Percentiles rank a stretch among this genome's conserved stretches.
Conservation (phyloP, 2,113 vertebrate genomes). For the Sarotherodon lohbergeri region DNA sequence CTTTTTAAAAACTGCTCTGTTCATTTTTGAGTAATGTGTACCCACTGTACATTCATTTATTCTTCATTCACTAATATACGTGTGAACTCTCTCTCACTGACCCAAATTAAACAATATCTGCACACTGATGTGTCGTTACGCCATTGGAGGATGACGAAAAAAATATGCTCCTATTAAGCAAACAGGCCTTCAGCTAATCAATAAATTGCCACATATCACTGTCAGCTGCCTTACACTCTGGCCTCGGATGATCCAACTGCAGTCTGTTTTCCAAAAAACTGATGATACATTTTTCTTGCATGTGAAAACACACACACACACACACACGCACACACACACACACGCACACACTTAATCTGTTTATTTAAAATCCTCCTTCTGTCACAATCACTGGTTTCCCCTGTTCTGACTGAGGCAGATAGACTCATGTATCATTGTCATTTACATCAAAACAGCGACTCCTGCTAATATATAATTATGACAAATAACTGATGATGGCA, state of each 20-base stretch:
- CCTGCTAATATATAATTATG: constrained; percentile 55
- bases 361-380: not conserved
- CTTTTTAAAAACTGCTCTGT: not conserved
- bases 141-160: not conserved
- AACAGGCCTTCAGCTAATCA: not conserved
- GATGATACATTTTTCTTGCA: not conserved
- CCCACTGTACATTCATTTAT: constrained; percentile 22
- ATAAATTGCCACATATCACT: not conserved
- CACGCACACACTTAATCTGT: not conserved
- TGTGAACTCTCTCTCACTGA: not conserved
- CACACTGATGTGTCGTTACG: not conserved
- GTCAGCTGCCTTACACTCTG: not conserved
- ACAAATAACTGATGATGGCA: constrained; percentile 58
- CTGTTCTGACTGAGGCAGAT: not conserved
- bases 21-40: constrained; percentile 15
- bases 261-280: not conserved
- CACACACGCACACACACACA: not conserved
- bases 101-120: not conserved
- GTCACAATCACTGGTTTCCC: not conserved
- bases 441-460: constrained; percentile 26
- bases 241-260: not conserved
- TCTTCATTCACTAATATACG: not conserved
- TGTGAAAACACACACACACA: not conserved
- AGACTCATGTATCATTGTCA: constrained; percentile 48
- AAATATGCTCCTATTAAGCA: not conserved